Conservation (phyloP, 2,888 invertebrate species). For the Ellobium chinense region DNA sequence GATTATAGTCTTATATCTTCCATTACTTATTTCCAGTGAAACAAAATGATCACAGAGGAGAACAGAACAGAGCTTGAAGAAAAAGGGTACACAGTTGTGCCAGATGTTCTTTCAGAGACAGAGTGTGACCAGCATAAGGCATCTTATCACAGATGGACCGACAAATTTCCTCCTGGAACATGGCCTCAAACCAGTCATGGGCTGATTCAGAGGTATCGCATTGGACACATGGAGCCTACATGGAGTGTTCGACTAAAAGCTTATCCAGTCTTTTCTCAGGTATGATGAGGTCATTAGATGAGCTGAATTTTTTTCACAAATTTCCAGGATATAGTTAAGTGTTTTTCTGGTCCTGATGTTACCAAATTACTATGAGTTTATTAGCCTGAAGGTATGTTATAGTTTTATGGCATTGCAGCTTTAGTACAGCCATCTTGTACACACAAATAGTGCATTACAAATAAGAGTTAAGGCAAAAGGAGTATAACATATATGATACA, state of each 20-base stretch:
- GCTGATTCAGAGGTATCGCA: conserved; percentile 66
- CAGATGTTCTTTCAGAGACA: conserved; percentile 28
- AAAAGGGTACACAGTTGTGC: conserved; percentile 33
- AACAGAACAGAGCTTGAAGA: conserved; percentile 28
- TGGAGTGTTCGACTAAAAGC: conserved; percentile 67
- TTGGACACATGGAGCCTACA: conserved; percentile 64
- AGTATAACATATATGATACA: no score
- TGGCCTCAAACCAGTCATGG: conserved; percentile 51
- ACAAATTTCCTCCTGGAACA: conserved; percentile 19
- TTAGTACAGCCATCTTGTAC: no score
- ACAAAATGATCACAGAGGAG: conserved; percentile 34
- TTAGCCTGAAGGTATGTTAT: no score
- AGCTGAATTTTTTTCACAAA: no score
- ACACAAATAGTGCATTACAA: no score
- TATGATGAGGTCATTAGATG: no score
- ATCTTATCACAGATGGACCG: conserved; percentile 14
- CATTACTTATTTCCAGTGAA: not conserved
- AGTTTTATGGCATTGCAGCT: no score
- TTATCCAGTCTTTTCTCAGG: conserved; percentile 65
- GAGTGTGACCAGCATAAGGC: conserved; percentile 32
- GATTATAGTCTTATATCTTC: no score
- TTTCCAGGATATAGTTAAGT: no score
- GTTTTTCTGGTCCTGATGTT: no score
- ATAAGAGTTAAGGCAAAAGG: no score
- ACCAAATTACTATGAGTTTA: no score